Conservation (phyloP, 2,888 invertebrate genomes). For the Mechanitis messenoides region DNA sequence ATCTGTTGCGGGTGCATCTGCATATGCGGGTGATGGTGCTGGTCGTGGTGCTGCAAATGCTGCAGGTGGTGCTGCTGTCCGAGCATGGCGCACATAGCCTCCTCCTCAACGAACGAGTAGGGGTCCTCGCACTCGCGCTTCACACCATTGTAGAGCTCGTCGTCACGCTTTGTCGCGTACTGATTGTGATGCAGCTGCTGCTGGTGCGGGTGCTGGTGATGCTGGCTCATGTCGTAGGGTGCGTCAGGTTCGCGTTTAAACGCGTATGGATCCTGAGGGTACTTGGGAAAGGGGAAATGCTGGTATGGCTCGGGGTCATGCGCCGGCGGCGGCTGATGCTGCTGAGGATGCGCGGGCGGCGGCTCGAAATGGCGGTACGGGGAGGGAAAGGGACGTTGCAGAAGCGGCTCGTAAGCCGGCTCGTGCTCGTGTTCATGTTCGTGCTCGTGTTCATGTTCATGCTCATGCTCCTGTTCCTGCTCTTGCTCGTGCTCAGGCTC, state of each 20-base stretch:
- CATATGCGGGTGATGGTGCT: constrained; percentile 47
- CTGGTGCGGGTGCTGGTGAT: constrained; percentile 42
- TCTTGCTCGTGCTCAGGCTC: constrained; percentile 25
- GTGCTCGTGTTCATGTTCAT: constrained; percentile 44
- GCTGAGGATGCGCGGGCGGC: constrained; percentile 37
- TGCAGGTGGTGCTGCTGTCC: constrained; percentile 52
- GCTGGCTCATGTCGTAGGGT: constrained; percentile 70
- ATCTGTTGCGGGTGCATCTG: constrained; percentile 63
- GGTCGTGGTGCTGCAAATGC: constrained; percentile 56
- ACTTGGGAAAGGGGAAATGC: constrained; percentile 66
- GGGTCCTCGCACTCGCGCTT: constrained; percentile 85
- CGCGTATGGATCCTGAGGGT: constrained; percentile 56
- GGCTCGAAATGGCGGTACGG: constrained; percentile 47
- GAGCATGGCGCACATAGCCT: constrained; percentile 78
- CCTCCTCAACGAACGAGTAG: constrained; percentile 91
- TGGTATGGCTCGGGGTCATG: constrained; percentile 52
- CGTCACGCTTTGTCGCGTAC: constrained; percentile 53
- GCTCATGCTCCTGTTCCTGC: constrained; percentile 9
- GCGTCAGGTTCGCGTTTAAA: constrained; percentile 66
- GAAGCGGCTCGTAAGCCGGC: constrained; percentile 43
- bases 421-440: constrained; percentile 21
- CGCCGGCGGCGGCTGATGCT: constrained; percentile 35
- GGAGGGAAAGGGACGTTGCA: constrained; percentile 33
- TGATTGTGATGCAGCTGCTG: constrained; percentile 39
- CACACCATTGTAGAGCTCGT: constrained; percentile 63